Evolutionary conservation across 64 coral and sea anemone species (phyloP).

Genomic region (Astreopora myriophthalma): DNA sequence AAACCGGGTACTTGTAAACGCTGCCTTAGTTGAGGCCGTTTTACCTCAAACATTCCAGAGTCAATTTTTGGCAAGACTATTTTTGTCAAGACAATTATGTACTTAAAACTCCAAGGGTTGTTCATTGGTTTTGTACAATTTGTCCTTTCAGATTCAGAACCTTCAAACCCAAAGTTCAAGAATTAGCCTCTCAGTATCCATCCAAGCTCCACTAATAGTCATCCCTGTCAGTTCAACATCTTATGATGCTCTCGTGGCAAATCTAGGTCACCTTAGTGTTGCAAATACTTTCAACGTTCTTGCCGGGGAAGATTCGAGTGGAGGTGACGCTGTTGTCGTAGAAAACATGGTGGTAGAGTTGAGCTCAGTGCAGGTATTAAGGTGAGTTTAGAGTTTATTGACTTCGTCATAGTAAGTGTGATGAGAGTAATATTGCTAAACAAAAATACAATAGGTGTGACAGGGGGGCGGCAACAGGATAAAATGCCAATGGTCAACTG

Average conservation of each 20-base stretch:
- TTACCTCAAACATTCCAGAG: too few species aligned
- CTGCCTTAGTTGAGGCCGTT: too few species aligned
- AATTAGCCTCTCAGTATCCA: conserved; percentile 83
- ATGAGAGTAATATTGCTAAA: too few species aligned
- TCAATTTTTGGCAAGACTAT: neutral
- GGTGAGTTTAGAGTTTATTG: conserved; percentile 37
- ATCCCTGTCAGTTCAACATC: conserved; percentile 88
- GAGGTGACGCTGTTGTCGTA: conserved; percentile 76
- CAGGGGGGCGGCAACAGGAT: too few species aligned
- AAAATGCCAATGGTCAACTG: too few species aligned
- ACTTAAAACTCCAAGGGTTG: too few species aligned
- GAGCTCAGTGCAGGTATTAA: conserved; percentile 85
- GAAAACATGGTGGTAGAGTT: conserved; percentile 92
- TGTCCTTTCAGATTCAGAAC: conserved; percentile 77
- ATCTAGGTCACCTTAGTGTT: conserved; percentile 78
- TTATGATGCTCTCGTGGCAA: conserved; percentile 75
- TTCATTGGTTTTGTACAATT: neutral
- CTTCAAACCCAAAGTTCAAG: conserved; percentile 81
- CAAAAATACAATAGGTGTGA: too few species aligned
- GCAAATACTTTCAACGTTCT: conserved; percentile 75
- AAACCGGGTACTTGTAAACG: too few species aligned
- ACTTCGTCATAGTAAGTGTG: neutral
- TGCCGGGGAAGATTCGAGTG: conserved; percentile 43
- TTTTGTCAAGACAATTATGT: too few species aligned
- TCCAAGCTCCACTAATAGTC: conserved; percentile 86